A percentile compares a stretch with the other conserved stretches of the same genome.
Conservation (phyloP, 2,797 vertebrate species). For the Serranus cabrilla region DNA sequence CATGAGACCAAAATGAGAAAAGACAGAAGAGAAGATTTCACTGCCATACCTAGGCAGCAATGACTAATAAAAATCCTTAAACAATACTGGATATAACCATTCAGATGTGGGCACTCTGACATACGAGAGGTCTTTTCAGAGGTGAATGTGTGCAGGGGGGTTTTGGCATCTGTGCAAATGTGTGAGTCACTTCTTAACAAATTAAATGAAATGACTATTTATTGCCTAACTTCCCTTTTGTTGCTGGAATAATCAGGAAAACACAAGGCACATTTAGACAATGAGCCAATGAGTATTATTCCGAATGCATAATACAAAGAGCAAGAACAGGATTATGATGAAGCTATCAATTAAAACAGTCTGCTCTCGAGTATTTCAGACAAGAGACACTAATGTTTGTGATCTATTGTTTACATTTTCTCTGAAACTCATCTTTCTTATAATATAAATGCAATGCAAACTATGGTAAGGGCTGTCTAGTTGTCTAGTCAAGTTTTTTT, state of each 20-base stretch:
- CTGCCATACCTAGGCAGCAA: constrained; percentile 8
- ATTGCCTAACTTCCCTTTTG: constrained; percentile 20
- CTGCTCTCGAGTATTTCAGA: constrained; percentile 17
- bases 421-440: constrained; percentile 3
- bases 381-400: constrained; percentile 14
- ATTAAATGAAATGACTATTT: constrained; percentile 15
- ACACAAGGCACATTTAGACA: constrained; percentile 26
- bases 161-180: constrained; percentile 13
- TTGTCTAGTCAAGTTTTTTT: no score
- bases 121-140: neutral
- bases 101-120: neutral
- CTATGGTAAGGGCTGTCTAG: neutral
- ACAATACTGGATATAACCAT: neutral
- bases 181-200: constrained; percentile 7
- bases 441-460: constrained; percentile 2
- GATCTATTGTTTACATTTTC: constrained; percentile 11
- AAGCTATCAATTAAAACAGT: constrained; percentile 33
- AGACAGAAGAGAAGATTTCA: neutral
- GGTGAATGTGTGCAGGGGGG: neutral
- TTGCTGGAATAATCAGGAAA: constrained; percentile 28
- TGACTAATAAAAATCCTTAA: constrained; percentile 11
- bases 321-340: constrained; percentile 32
- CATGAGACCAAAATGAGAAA: constrained; percentile 5
- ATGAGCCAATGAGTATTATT: constrained; percentile 12
- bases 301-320: constrained; percentile 12